Conservation (phyloP, 2,888 invertebrate species). For the Dryocosmus kuriphilus region DNA sequence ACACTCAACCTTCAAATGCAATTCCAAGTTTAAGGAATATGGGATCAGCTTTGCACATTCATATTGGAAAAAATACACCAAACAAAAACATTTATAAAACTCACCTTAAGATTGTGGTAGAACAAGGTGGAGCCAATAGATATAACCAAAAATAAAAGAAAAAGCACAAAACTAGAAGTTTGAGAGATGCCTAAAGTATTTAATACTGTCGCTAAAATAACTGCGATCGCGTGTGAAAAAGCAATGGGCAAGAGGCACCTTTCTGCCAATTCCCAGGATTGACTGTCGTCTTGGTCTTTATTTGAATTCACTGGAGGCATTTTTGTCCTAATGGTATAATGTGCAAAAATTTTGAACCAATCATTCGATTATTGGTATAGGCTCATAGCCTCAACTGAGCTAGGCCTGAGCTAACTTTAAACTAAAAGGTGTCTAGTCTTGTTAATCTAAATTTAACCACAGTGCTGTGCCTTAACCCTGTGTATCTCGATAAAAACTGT, state of each 20-base stretch:
- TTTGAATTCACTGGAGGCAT: slow-evolving; percentile 68
- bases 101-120: slow-evolving; percentile 91
- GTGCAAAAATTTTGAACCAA: slow-evolving; percentile 57
- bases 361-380: slow-evolving; percentile 60
- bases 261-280: slow-evolving; percentile 83
- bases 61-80: neutral
- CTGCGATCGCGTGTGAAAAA: slow-evolving; percentile 89
- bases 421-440: slow-evolving; percentile 73
- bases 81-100: neutral
- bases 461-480: slow-evolving; percentile 68
- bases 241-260: slow-evolving; percentile 87
- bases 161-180: slow-evolving; percentile 87
- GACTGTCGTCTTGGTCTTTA: slow-evolving; percentile 74
- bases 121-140: slow-evolving; percentile 88
- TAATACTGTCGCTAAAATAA: slow-evolving; percentile 85
- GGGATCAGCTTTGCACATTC: neutral
- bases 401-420: slow-evolving; percentile 75
- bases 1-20: slow-evolving; percentile 22
- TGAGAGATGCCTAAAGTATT: slow-evolving; percentile 87
- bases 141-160: slow-evolving; percentile 85
- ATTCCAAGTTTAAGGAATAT: slow-evolving; percentile 8
- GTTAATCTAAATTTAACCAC: slow-evolving; percentile 73
- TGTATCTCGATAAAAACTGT: slow-evolving; percentile 66
- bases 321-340: slow-evolving; percentile 48
- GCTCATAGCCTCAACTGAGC: slow-evolving; percentile 67